Conservation (phyloP, 23 tunicate genomes). For the Diplosoma virens region DNA sequence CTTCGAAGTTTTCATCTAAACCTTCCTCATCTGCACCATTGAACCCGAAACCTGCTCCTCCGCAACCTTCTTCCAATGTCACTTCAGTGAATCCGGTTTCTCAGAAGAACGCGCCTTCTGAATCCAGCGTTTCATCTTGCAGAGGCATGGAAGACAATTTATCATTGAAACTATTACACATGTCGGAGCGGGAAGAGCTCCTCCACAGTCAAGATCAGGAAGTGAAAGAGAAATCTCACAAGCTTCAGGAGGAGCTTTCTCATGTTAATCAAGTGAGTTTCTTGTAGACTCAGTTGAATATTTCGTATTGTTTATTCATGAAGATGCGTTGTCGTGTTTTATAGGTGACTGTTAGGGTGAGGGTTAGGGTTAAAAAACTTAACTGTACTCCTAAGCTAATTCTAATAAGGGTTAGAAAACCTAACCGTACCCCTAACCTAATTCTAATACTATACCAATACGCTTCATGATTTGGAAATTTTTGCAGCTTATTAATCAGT, state of each 20-base stretch:
- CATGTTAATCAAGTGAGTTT: slow-evolving; percentile 38
- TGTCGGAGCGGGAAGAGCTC: slow-evolving; percentile 54
- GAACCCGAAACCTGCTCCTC: background rate
- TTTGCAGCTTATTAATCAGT: slow-evolving; percentile 27
- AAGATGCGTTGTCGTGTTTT: background rate
- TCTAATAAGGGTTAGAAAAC: background rate
- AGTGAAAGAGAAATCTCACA: background rate
- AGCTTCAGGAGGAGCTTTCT: slow-evolving; percentile 17
- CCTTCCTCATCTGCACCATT: too few species aligned
- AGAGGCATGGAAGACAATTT: slow-evolving; percentile 3
- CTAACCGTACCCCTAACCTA: background rate
- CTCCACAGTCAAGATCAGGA: slow-evolving; percentile 15
- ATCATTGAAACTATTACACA: slow-evolving; percentile 21
- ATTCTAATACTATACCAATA: too few species aligned
- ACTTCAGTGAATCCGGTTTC: background rate
- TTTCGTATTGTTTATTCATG: background rate
- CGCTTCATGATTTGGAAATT: too few species aligned
- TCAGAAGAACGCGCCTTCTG: too few species aligned
- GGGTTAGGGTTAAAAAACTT: background rate
- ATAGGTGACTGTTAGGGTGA: background rate
- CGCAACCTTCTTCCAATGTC: background rate
- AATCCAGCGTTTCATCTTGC: too few species aligned
- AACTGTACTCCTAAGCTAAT: background rate
- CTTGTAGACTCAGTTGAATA: too few species aligned
- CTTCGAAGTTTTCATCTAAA: too few species aligned